Percentiles rank a stretch among this genome's conserved stretches.
phyloP scores from a whole-genome alignment of 2,113 vertebrate genomes.

The Electrona antarctica region DNA sequence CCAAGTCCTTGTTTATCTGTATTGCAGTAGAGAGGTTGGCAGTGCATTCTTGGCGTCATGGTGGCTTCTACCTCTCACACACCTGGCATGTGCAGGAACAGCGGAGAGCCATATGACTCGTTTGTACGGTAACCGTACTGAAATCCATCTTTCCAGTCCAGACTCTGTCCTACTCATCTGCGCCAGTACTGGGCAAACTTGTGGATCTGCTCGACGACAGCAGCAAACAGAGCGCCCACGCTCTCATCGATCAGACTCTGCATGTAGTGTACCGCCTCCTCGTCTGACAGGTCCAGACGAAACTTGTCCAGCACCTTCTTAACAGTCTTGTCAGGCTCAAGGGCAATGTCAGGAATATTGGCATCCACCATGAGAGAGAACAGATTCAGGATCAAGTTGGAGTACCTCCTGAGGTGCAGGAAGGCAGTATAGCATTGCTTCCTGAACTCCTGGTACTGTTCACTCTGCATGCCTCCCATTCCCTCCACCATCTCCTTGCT shows the following conservation, averaged over 20 bases:
- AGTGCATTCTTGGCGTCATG: slow-evolving; percentile 63
- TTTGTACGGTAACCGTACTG: slow-evolving; percentile 71
- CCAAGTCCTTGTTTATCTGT: slow-evolving; percentile 38
- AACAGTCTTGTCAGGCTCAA: slow-evolving; percentile 98
- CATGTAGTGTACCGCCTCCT: slow-evolving; percentile 99
- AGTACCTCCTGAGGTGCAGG: slow-evolving; percentile 97
- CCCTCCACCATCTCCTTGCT: slow-evolving; percentile 99
- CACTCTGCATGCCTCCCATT: slow-evolving; percentile 98
- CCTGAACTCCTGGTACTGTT: slow-evolving; percentile 98
- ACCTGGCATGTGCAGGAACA: not conserved
- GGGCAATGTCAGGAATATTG: slow-evolving; percentile 97
- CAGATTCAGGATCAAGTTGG: slow-evolving; percentile 97
- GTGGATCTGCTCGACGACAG: slow-evolving; percentile 98
- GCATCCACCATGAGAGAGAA: slow-evolving; percentile 99
- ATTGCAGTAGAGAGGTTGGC: slow-evolving; percentile 68
- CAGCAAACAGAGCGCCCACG: slow-evolving; percentile 95
- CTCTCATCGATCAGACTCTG: slow-evolving; percentile 98
- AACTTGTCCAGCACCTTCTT: slow-evolving; percentile 99
- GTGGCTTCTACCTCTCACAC: slow-evolving; percentile 4
- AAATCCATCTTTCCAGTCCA: slow-evolving; percentile 18
- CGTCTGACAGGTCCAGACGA: slow-evolving; percentile 94
- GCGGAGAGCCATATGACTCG: not conserved
- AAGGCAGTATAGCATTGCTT: slow-evolving; percentile 99
- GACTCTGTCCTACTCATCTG: slow-evolving; percentile 67
- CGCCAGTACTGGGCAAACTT: slow-evolving; percentile 93